Evolutionary conservation across 2,113 vertebrate species (phyloP).

Genomic region (Paramisgurnus dabryanus): DNA sequence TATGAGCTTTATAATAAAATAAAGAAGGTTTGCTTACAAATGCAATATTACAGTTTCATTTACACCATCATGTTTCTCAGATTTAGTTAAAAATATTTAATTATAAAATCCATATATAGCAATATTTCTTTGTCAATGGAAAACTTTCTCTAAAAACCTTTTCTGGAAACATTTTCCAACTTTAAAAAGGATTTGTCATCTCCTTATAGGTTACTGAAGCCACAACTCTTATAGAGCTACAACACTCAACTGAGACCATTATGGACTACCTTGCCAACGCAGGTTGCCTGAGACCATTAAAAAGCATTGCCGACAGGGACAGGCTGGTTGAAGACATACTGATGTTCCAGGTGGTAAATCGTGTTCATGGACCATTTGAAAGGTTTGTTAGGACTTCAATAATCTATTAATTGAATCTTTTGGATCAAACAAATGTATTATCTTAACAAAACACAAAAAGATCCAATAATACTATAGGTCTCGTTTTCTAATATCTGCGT

Average conservation of each 20-base stretch:
- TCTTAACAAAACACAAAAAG: not conserved
- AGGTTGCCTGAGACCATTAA: constrained; percentile 26
- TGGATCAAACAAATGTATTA: not conserved
- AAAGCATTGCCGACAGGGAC: constrained; percentile 9
- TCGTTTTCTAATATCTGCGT: too few species aligned
- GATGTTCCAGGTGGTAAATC: constrained; percentile 37
- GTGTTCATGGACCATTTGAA: constrained; percentile 33
- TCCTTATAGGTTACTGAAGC: not conserved
- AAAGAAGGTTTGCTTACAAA: constrained; percentile 2
- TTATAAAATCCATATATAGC: not conserved
- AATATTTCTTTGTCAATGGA: not conserved
- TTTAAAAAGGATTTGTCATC: not conserved
- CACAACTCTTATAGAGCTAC: constrained; percentile 4
- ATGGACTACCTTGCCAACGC: constrained; percentile 17
- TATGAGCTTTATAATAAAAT: constrained; percentile 24
- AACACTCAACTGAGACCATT: not conserved
- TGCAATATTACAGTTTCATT: not conserved
- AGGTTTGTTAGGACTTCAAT: constrained; percentile 10
- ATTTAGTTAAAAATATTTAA: not conserved
- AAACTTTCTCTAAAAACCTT: too few species aligned
- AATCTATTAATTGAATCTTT: not conserved
- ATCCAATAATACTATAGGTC: too few species aligned
- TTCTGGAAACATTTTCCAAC: not conserved
- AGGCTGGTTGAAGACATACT: constrained; percentile 24
- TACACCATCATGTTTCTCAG: not conserved